Conservation (phyloP, 2,113 vertebrate species). For the Addax nasomaculatus region DNA sequence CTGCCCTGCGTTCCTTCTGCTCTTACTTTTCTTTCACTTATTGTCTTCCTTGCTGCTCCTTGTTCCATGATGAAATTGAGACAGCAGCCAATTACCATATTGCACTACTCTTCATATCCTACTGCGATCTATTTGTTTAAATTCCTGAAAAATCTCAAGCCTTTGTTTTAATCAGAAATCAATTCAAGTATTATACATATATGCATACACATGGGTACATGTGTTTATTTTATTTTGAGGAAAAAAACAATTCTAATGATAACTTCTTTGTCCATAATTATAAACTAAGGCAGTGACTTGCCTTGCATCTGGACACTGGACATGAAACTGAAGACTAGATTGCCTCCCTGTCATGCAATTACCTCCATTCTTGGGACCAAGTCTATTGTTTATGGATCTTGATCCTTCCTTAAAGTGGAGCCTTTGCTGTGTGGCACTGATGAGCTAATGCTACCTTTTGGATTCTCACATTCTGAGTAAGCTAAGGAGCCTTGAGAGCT, state of each 20-base stretch:
- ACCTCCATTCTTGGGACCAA: slow-evolving; percentile 23
- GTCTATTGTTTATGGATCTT: slow-evolving; percentile 49
- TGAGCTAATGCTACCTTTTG: slow-evolving; percentile 22
- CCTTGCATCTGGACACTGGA: slow-evolving; percentile 34
- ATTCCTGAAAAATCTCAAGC: neutral
- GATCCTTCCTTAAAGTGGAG: slow-evolving; percentile 27
- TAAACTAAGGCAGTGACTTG: slow-evolving; percentile 42
- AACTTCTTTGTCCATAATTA: slow-evolving; percentile 50
- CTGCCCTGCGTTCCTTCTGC: neutral
- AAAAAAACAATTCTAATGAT: slow-evolving; percentile 28
- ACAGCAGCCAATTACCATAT: slow-evolving; percentile 29
- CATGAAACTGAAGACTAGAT: slow-evolving; percentile 48
- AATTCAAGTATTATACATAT: neutral
- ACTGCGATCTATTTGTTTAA: slow-evolving; percentile 13
- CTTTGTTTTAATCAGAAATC: slow-evolving; percentile 24
- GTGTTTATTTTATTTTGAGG: neutral
- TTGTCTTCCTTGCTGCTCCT: slow-evolving; percentile 12
- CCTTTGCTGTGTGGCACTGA: slow-evolving; percentile 24
- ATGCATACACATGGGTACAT: neutral
- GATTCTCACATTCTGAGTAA: neutral
- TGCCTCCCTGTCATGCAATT: slow-evolving; percentile 37
- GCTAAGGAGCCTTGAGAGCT: neutral
- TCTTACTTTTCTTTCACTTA: neutral
- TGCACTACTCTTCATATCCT: neutral
- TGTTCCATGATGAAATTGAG: neutral